These are phyloP conservation scores for Limnephilus auricula DNA, from an alignment of 2,888 invertebrate genomes.

Conservation along the genomic window DNA sequence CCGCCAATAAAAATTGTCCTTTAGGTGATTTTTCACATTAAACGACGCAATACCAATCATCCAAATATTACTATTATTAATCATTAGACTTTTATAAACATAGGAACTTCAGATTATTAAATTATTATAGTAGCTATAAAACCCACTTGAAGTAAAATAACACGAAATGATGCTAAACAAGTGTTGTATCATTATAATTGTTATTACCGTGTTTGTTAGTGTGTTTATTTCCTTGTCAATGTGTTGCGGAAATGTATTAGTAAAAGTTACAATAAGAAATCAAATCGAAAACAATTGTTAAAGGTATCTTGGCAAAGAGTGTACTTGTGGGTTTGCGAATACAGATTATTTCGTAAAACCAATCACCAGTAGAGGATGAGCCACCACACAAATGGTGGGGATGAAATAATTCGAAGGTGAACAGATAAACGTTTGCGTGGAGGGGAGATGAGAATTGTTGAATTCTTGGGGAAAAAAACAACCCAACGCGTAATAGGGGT, in stretches of 20 bases:
- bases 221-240: not conserved
- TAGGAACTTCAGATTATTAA: too few species aligned
- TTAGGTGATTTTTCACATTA: too few species aligned
- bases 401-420: constrained; percentile 38
- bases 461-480: constrained; percentile 33
- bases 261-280: not conserved
- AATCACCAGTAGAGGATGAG: not conserved
- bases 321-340: not conserved
- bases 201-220: not conserved
- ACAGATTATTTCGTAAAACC: not conserved
- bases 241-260: too few species aligned
- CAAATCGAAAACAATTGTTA: not conserved
- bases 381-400: not conserved
- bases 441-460: constrained; percentile 30
- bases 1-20: too few species aligned
- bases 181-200: too few species aligned
- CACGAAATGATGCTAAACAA: too few species aligned
- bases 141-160: too few species aligned
- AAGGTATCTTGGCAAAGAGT: not conserved
- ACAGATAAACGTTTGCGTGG: constrained; percentile 47
- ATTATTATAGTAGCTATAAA: too few species aligned
- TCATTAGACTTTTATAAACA: too few species aligned
- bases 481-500: constrained; percentile 24
- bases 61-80: too few species aligned
- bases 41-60: too few species aligned